Conservation (phyloP, 2,797 vertebrate species). For the Manis javanica region DNA sequence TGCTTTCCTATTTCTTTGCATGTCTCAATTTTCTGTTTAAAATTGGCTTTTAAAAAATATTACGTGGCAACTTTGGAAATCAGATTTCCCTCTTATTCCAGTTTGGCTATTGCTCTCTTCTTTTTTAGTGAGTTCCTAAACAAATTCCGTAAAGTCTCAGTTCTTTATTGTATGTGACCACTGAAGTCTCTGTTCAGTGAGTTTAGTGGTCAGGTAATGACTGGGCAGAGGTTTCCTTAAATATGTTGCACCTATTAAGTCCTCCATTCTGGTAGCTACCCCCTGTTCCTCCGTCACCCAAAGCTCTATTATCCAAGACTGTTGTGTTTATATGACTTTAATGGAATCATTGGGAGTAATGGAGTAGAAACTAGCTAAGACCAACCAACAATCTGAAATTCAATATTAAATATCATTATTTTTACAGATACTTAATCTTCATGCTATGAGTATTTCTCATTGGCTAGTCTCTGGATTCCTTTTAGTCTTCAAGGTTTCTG, state of each 20-base stretch:
- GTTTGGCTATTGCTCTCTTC: background rate
- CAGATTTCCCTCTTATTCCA: background rate
- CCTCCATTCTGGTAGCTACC: background rate
- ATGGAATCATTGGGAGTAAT: background rate
- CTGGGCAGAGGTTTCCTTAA: background rate
- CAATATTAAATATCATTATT: background rate
- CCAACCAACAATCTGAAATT: background rate
- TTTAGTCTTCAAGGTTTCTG: background rate
- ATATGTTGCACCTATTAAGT: background rate
- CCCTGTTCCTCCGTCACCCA: background rate
- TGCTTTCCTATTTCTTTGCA: background rate
- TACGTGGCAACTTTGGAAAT: background rate
- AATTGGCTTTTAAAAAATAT: background rate
- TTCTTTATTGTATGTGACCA: background rate
- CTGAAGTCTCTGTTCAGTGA: background rate
- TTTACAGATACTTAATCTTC: background rate
- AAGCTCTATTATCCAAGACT: background rate
- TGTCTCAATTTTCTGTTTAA: background rate
- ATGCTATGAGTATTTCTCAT: background rate
- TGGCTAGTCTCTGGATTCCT: background rate
- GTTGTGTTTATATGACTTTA: background rate
- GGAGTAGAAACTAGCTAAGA: background rate
- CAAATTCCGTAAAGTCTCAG: background rate
- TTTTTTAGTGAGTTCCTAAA: background rate
- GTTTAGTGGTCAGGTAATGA: background rate